Base-by-base conservation (phyloP, 1,140 invertebrate genomes). In the Helicorthomorpha holstii region DNA sequence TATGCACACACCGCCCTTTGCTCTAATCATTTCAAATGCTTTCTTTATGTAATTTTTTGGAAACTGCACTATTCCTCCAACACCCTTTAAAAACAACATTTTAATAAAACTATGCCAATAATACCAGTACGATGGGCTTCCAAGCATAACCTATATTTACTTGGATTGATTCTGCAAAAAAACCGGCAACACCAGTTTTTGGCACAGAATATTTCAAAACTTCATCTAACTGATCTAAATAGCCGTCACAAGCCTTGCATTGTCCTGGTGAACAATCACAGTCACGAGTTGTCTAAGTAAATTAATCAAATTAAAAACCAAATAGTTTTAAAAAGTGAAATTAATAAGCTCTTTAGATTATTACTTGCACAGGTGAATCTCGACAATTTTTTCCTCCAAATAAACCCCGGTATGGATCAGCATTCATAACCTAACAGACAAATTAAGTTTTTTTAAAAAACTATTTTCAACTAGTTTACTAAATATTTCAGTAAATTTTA, bases 121-220 rank as follows among this genome's bases (percentile, higher is more conserved):
- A n/a, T n/a, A n/a, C n/a, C n/a, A n/a, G n/a, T n/a, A n/a, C n/a
- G n/a, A n/a, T 34, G 7, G 16, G 29, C 34, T 41, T 29, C 49
- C 16, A 41, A 16, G 3, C 50, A 24, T 12, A 3, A n/a, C n/a
- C n/a, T 27, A 26, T 23, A 25, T 42, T 51, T 50, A 75, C 89
- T 70, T 95, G 91, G 59, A 97, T 95, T 2, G 87, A 86, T 69
- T 98, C 94, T 0, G 85, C 87, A 64, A 97, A 84, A 61, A 97
- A 81, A 16, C 77, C 93, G 2, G 88, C 93, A 24, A 92, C 71
- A 60, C 74, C 76, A 10, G 78, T 78, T 51, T 74, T 74, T 0
- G 89, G 82, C 46, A 88, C 63, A 16, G 81, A 83, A 61, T 82
- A 83, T 51, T 74, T 74, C 51, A 96, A 73, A 1, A 78, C 66